phyloP scores from a whole-genome alignment of 1,140 invertebrate genomes.

The Octopus sinensis region DNA sequence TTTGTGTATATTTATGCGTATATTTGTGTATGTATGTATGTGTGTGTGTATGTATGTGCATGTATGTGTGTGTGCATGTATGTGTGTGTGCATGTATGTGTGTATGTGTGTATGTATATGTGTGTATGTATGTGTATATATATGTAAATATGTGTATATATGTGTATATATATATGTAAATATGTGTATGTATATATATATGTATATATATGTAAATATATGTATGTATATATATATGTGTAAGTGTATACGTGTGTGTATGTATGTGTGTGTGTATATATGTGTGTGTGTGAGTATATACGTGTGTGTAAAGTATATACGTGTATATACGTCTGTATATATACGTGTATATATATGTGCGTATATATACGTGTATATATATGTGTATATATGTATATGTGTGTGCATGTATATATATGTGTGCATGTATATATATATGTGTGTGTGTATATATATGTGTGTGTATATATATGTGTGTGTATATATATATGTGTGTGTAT shows the following conservation, averaged over 20 bases:
- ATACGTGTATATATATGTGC: constrained; percentile 22
- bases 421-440: constrained; percentile 26
- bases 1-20: too few species aligned
- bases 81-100: too few species aligned
- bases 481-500: constrained; percentile 22
- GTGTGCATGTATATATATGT: constrained; percentile 13
- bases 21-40: too few species aligned
- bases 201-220: neutral
- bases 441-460: constrained; percentile 29
- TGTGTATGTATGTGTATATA: too few species aligned
- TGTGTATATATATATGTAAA: too few species aligned
- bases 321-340: neutral
- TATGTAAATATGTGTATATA: too few species aligned
- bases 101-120: too few species aligned
- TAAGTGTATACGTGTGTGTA: neutral
- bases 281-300: neutral
- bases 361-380: constrained; percentile 19
- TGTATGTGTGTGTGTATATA: neutral
- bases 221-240: neutral
- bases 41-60: too few species aligned
- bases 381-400: constrained; percentile 23
- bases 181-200: too few species aligned
- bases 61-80: too few species aligned
- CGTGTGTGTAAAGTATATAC: neutral
- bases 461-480: constrained; percentile 26